Evolutionary conservation across 2,797 vertebrate species (phyloP).

Genomic region (Potorous gilbertii): DNA sequence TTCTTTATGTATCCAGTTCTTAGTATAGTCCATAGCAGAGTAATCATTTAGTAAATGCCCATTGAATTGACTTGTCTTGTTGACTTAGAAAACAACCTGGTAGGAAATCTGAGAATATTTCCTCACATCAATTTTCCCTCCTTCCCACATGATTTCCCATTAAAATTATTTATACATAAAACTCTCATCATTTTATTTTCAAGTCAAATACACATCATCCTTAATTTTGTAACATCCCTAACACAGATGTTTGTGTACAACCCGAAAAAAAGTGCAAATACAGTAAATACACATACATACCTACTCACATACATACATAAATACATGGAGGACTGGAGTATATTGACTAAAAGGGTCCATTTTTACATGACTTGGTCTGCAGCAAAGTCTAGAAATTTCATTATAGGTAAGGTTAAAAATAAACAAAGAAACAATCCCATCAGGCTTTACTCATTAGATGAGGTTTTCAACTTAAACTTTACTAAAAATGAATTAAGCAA

Average conservation of each 20-base stretch:
- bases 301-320: background rate
- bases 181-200: slow-evolving; percentile 10
- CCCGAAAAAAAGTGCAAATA: background rate
- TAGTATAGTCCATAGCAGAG: background rate
- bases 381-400: background rate
- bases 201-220: background rate
- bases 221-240: background rate
- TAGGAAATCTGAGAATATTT: slow-evolving; percentile 4
- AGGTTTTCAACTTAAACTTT: background rate
- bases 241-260: background rate
- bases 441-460: background rate
- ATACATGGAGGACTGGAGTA: background rate
- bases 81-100: background rate
- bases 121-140: background rate
- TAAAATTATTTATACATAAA: background rate
- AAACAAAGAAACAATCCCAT: background rate
- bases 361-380: background rate
- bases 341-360: background rate
- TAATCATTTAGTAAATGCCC: background rate
- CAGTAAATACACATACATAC: background rate
- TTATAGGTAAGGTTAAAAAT: background rate
- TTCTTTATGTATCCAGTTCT: background rate
- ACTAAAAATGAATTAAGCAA: slow-evolving; percentile 1
- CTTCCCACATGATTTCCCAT: background rate
- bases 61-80: background rate